Percentiles rank a stretch among this genome's conserved stretches.
Evolutionary conservation across 2,113 vertebrate species (phyloP).

Genomic region (Baryphthengus martii): DNA sequence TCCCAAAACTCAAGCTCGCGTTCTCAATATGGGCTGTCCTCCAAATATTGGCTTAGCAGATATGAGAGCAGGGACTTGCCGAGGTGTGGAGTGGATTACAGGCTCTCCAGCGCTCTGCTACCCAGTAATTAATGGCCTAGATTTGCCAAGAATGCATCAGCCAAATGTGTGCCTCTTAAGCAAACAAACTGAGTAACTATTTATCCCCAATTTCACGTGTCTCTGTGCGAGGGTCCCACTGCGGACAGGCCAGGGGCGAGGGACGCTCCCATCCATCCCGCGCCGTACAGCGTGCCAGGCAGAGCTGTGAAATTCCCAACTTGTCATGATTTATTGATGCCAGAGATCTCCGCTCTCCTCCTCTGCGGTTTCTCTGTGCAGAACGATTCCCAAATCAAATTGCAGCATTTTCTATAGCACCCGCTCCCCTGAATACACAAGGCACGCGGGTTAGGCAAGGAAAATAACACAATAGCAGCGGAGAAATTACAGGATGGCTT

Average conservation of each 20-base stretch:
- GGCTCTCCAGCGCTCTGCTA: not conserved
- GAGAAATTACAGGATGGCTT: not conserved
- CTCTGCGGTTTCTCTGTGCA: not conserved
- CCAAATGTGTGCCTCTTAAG: not conserved
- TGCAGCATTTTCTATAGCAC: not conserved
- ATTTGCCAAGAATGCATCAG: not conserved
- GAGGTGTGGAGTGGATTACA: conserved; percentile 12
- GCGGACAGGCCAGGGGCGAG: not conserved
- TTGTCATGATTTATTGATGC: not conserved
- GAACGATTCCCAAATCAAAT: conserved; percentile 53
- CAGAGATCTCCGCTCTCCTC: not conserved
- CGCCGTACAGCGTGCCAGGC: not conserved
- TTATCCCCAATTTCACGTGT: rapidly evolving
- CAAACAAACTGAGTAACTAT: not conserved
- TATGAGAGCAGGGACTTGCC: not conserved
- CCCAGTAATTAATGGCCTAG: not conserved
- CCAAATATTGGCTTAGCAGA: not conserved
- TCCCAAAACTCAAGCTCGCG: not conserved
- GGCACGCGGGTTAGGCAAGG: not conserved
- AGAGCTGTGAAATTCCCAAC: conserved; percentile 18
- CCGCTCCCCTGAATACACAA: not conserved
- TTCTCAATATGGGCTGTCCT: not conserved
- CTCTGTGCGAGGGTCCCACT: rapidly evolving
- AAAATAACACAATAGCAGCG: not conserved
- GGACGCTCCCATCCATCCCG: not conserved